phyloP scores from a whole-genome alignment of 2,888 invertebrate species.

The Xestobium rufovillosum region DNA sequence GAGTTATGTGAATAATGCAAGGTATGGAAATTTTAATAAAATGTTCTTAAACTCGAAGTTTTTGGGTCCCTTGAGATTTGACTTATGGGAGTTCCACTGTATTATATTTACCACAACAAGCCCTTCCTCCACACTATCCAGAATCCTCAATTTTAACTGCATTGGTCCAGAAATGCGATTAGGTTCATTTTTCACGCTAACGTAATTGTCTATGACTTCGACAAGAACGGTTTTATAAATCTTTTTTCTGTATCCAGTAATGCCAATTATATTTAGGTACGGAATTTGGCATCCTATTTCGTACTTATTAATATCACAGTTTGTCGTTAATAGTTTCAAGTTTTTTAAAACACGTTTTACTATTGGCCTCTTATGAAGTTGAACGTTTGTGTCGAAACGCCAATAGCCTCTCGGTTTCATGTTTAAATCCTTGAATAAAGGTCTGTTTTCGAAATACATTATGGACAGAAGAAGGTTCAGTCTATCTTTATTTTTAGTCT shows the following conservation, averaged over 20 bases:
- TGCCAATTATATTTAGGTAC: constrained; percentile 38
- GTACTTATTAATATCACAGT: constrained; percentile 29
- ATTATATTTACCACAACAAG: constrained; percentile 40
- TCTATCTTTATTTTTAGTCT: constrained; percentile 26
- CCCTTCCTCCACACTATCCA: constrained; percentile 36
- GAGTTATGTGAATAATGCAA: no score
- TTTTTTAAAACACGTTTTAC: constrained; percentile 30
- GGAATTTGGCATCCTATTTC: constrained; percentile 26
- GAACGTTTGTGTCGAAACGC: constrained; percentile 25
- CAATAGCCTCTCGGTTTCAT: constrained; percentile 20
- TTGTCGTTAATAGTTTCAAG: constrained; percentile 25
- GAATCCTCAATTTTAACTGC: constrained; percentile 42
- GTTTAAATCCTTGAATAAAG: constrained; percentile 32
- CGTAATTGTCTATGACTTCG: constrained; percentile 42
- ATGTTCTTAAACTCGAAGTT: no score
- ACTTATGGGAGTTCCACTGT: no score
- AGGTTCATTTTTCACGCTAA: constrained; percentile 36
- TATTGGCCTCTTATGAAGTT: constrained; percentile 33
- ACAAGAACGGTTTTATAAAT: constrained; percentile 38
- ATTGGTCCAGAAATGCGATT: constrained; percentile 38
- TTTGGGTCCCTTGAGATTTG: no score
- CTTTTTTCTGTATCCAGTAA: constrained; percentile 35
- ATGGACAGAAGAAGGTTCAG: constrained; percentile 39
- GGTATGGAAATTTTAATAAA: no score
- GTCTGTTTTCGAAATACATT: constrained; percentile 38